Base-by-base conservation (phyloP, 2,888 invertebrate genomes). In the Mythimna lalbum region DNA sequence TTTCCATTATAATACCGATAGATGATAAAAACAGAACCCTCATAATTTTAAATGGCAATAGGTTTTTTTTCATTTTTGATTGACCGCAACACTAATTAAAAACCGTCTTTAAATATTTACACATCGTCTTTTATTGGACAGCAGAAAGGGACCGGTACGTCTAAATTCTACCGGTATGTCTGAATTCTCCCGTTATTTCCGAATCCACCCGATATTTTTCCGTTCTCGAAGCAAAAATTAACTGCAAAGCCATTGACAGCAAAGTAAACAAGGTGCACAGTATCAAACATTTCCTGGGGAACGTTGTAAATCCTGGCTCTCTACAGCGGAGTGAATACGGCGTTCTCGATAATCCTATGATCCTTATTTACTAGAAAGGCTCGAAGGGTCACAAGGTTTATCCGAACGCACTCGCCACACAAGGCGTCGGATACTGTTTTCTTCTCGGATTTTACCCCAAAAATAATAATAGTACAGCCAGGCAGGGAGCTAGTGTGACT, bases 321-420 rank as follows among this genome's bases (percentile, higher is more conserved):
- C 87, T 88, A 82, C 85, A 82, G 82, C 85, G 82, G 86, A 91
- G 90, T 91, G 90, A 92, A 90, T 92, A 90, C 89, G 90, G 86
- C 86, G 86, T 90, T 91, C 88, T 87, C 90, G 89, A 91, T 94
- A 93, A 94, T 93, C 93, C 89, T 60, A 78, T 93, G 91, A 94
- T 91, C 93, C 92, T 93, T 94, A 94, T 94, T 93, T 94, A 94
- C 93, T 91, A 90, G 88, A 77, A 83, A 82, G 83, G 85, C 87
- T 86, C 78, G 83, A 86, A 87, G 84, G 89, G 87, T 80, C 87
- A 80, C 78, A 76, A 81, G 86, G 84, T 85, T 86, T 87, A 87
- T 78, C 77, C 81, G 78, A 74, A 82, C 81, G 79, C 82, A 84
- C 85, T 84, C 82, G 75, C 86, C 84, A 76, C 83, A 82, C 82